Percentiles rank a stretch among this genome's conserved stretches.
phyloP scores from a whole-genome alignment of 2,797 vertebrate genomes.

The Poeciliopsis gracilis region DNA sequence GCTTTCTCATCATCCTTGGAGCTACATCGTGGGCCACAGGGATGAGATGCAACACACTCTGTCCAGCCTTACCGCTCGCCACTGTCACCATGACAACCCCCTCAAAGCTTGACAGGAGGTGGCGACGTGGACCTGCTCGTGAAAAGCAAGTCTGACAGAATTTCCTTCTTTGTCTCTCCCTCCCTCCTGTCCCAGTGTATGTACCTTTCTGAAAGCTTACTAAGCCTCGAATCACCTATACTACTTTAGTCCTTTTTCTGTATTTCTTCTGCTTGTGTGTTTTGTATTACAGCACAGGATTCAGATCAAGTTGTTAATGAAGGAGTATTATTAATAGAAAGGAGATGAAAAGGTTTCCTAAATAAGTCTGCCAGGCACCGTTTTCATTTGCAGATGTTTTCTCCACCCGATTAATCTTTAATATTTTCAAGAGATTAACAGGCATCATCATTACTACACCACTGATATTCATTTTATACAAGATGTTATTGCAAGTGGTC shows the following conservation, averaged over 20 bases:
- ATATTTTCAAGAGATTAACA: conserved; percentile 19
- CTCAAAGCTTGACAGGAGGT: conserved; percentile 77
- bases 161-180: conserved; percentile 50
- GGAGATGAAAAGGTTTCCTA: background rate
- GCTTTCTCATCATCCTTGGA: conserved; percentile 52
- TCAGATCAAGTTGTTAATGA: conserved; percentile 12
- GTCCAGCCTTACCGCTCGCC: conserved; percentile 62
- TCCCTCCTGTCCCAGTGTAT: conserved; percentile 43
- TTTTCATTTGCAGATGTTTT: conserved; percentile 26
- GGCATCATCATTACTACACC: conserved; percentile 1
- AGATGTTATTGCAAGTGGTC: conserved; percentile 24
- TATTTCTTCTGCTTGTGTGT: conserved; percentile 24
- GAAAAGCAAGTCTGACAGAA: conserved; percentile 73
- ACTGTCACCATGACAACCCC: conserved; percentile 82
- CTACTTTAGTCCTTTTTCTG: conserved; percentile 21
- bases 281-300: conserved; percentile 22
- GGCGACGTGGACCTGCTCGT: conserved; percentile 72
- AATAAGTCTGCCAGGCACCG: conserved; percentile 5
- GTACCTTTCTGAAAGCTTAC: conserved; percentile 48
- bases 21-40: conserved; percentile 58
- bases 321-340: conserved; percentile 15
- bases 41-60: conserved; percentile 56
- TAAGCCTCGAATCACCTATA: conserved; percentile 45
- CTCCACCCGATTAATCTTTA: background rate
- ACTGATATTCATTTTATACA: conserved; percentile 25